Conservation (phyloP, 2,797 vertebrate species). For the Sebastes glaucus region DNA sequence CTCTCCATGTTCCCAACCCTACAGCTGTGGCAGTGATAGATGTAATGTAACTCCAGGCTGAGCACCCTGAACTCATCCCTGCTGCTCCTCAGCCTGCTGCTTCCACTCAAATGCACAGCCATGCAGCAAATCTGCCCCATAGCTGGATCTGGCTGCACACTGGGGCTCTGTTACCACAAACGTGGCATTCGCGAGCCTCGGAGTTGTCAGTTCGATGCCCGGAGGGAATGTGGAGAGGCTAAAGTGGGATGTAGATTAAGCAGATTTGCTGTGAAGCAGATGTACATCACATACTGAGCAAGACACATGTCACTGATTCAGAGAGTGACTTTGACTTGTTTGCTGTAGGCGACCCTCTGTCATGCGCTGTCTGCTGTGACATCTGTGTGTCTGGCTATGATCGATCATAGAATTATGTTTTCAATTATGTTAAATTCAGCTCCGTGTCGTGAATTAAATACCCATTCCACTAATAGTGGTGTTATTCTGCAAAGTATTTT, state of each 20-base stretch:
- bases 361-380: constrained; percentile 7
- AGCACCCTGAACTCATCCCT: constrained; percentile 61
- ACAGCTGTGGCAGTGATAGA: constrained; percentile 61
- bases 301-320: constrained; percentile 58
- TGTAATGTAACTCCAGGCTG: constrained; percentile 61
- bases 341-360: constrained; percentile 48
- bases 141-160: constrained; percentile 51
- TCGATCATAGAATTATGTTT: constrained; percentile 12
- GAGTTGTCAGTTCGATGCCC: constrained; percentile 48
- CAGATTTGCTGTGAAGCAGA: constrained; percentile 64
- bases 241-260: constrained; percentile 61
- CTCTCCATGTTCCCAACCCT: constrained; percentile 25
- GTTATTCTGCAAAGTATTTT: neutral
- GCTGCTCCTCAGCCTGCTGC: constrained; percentile 72
- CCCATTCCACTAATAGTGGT: neutral
- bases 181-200: constrained; percentile 35
- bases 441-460: neutral
- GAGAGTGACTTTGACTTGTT: constrained; percentile 48
- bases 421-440: neutral
- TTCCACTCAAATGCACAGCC: constrained; percentile 67
- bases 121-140: constrained; percentile 68
- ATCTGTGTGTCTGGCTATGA: neutral
- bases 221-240: constrained; percentile 36
- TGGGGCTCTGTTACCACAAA: constrained; percentile 49
- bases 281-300: constrained; percentile 60